Conservation (phyloP, 2,113 vertebrate genomes). For the Lamprotornis superbus region DNA sequence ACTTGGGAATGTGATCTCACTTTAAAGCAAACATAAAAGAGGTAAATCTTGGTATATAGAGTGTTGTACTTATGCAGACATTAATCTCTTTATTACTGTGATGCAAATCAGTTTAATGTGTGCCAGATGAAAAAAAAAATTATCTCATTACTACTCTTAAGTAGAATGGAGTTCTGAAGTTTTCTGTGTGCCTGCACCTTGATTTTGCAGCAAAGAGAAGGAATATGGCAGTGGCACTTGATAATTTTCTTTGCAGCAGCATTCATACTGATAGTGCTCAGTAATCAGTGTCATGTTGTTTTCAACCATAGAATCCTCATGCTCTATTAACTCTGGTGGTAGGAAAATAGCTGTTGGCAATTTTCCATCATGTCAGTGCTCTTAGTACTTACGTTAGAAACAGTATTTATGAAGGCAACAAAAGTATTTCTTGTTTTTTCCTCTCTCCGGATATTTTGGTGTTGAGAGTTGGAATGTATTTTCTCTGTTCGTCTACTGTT, state of each 20-base stretch:
- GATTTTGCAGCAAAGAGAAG: not conserved
- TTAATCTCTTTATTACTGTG: not conserved
- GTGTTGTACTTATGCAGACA: not conserved
- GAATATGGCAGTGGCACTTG: not conserved
- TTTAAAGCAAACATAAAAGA: not conserved
- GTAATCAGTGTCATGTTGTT: constrained; percentile 32
- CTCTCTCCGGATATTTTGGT: not conserved
- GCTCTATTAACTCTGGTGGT: constrained; percentile 69
- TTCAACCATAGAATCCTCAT: constrained; percentile 42
- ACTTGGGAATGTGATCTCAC: not conserved
- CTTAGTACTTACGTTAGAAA: constrained; percentile 52
- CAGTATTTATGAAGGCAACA: constrained; percentile 39
- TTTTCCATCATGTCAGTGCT: constrained; percentile 64
- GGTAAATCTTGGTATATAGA: not conserved
- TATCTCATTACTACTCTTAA: not conserved
- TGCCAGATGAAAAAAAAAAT: not conserved
- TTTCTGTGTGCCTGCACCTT: not conserved
- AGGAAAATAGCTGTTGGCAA: constrained; percentile 71
- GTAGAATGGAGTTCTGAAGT: not conserved
- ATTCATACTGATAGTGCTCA: not conserved
- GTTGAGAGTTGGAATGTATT: constrained; percentile 17
- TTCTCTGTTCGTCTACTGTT: not conserved
- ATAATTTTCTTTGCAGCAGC: constrained; percentile 15
- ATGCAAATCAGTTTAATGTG: not conserved
- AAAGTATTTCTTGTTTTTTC: not conserved